Conservation (phyloP, 2,888 invertebrate genomes). For the Neoaliturus tenellus region DNA sequence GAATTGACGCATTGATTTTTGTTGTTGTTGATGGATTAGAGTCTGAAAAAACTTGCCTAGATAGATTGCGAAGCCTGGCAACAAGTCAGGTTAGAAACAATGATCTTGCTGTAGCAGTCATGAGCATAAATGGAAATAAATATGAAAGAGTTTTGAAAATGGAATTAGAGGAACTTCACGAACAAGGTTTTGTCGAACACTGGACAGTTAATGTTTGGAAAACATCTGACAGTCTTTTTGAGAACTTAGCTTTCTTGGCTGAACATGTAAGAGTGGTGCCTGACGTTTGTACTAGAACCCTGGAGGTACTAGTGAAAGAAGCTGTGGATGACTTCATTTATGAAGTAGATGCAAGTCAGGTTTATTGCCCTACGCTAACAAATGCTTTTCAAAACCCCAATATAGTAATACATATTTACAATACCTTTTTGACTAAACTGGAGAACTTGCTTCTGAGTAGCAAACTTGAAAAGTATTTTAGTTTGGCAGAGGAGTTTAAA, state of each 20-base stretch:
- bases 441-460: constrained; percentile 73
- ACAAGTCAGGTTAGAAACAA: not conserved
- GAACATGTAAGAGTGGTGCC: constrained; percentile 52
- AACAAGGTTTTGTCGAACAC: constrained; percentile 31
- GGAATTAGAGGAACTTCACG: constrained; percentile 39
- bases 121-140: constrained; percentile 45
- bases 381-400: constrained; percentile 75
- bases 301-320: constrained; percentile 53
- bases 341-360: constrained; percentile 58
- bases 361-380: constrained; percentile 54
- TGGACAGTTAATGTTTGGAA: constrained; percentile 55
- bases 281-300: constrained; percentile 50
- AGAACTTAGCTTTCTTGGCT: constrained; percentile 55
- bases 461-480: constrained; percentile 58
- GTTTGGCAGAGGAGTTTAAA: constrained; percentile 61
- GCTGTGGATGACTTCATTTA: constrained; percentile 60
- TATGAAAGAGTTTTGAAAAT: constrained; percentile 38
- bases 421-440: constrained; percentile 80
- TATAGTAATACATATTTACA: constrained; percentile 79
- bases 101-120: constrained; percentile 34
- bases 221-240: constrained; percentile 52
- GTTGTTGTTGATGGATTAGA: constrained; percentile 49
- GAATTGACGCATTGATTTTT: constrained; percentile 48
- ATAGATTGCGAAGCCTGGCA: constrained; percentile 44
- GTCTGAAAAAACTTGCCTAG: constrained; percentile 4